These are phyloP conservation scores for Oplegnathus fasciatus DNA, from an alignment of 2,113 vertebrate species.

Conservation along the genomic window DNA sequence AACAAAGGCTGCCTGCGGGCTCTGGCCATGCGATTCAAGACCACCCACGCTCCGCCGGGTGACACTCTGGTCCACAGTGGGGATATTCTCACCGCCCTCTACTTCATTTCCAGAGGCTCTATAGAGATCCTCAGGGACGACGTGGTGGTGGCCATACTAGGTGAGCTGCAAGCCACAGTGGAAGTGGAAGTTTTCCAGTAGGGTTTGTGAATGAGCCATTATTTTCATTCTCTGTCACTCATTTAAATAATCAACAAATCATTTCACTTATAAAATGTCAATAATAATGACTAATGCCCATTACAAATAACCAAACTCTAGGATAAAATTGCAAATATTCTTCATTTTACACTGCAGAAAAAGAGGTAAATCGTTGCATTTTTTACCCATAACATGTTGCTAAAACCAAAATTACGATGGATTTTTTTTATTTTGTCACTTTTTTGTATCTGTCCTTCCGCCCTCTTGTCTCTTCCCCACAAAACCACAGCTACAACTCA, in stretches of 20 bases:
- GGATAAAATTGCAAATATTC: not conserved
- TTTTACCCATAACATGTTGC: not conserved
- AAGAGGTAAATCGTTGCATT: not conserved
- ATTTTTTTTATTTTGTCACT: not conserved
- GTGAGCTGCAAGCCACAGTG: constrained; percentile 76
- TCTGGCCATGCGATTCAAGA: constrained; percentile 96
- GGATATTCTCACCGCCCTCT: constrained; percentile 95
- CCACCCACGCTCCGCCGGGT: constrained; percentile 93
- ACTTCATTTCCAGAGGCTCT: constrained; percentile 98
- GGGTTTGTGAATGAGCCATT: not conserved
- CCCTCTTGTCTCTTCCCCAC: not conserved
- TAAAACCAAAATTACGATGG: not conserved
- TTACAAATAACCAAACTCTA: not conserved
- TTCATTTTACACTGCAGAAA: not conserved
- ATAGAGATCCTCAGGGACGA: constrained; percentile 97
- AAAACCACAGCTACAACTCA: constrained; percentile 10
- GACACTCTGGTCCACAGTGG: constrained; percentile 97
- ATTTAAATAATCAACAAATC: not conserved
- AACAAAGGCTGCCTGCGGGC: constrained; percentile 96
- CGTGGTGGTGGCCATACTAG: constrained; percentile 97
- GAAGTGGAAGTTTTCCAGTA: not conserved
- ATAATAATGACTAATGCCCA: not conserved
- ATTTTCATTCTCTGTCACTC: not conserved
- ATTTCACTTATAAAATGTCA: not conserved
- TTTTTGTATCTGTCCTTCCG: not conserved